A percentile compares a stretch with the other conserved stretches of the same genome.
Conservation (phyloP, 2,888 invertebrate genomes). For the Slavum lentiscoides region DNA sequence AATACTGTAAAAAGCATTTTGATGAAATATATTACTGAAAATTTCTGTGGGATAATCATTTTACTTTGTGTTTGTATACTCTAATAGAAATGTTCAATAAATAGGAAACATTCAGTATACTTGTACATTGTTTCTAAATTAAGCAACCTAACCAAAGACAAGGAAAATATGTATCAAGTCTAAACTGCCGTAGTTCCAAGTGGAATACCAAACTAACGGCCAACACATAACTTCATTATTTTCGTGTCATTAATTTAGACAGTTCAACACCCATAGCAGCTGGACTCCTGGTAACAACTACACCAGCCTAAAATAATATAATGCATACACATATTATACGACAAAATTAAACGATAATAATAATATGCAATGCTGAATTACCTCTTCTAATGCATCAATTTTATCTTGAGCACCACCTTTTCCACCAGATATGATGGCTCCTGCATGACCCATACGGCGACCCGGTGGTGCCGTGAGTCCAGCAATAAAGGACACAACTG, state of each 20-base stretch:
- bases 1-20: constrained; percentile 8
- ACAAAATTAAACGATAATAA: constrained; percentile 8
- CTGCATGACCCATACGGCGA: constrained; percentile 98
- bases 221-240: constrained; percentile 1
- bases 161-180: constrained; percentile 7
- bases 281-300: constrained; percentile 91
- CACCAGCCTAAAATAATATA: constrained; percentile 71
- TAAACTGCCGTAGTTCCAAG: constrained; percentile 22
- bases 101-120: constrained; percentile 11
- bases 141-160: constrained; percentile 28
- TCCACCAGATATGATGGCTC: constrained; percentile 98
- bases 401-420: constrained; percentile 98
- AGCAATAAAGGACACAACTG: constrained; percentile 98
- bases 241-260: constrained; percentile 76
- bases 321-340: constrained; percentile 2
- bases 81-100: constrained; percentile 6
- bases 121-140: background rate
- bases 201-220: constrained; percentile 40
- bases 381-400: constrained; percentile 88
- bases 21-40: constrained; percentile 6
- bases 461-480: constrained; percentile 98
- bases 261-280: constrained; percentile 93
- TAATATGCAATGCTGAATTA: constrained; percentile 56
- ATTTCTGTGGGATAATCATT: background rate
- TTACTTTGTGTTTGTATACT: background rate